Conservation (phyloP, 92 coral and sea anemone species). For the Porites rus region DNA sequence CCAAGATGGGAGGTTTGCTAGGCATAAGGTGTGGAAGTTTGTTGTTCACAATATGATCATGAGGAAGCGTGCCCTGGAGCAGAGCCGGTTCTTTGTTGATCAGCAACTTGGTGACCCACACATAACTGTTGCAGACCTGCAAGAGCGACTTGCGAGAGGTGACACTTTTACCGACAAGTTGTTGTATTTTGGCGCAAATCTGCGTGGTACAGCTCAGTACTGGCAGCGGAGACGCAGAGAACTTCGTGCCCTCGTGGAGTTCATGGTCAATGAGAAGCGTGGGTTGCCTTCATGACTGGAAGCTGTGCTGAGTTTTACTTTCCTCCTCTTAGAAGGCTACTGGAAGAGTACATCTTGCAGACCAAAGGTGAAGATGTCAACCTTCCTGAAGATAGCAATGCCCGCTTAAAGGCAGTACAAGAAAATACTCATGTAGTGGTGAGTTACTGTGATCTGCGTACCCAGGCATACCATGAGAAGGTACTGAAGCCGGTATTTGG, state of each 20-base stretch:
- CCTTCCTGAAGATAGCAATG: too few species aligned
- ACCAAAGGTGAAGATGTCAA: too few species aligned
- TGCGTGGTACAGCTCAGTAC: slow-evolving; percentile 49
- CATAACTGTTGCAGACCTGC: slow-evolving; percentile 37
- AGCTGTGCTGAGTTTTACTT: too few species aligned
- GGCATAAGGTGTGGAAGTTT: slow-evolving; percentile 49
- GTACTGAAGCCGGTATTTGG: slow-evolving; percentile 47
- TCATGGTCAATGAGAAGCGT: slow-evolving; percentile 57
- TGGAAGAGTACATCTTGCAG: too few species aligned
- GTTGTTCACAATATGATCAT: slow-evolving; percentile 54
- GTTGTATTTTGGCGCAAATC: not conserved
- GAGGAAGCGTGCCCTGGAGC: slow-evolving; percentile 43
- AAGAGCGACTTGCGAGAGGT: too few species aligned
- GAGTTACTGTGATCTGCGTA: slow-evolving; percentile 23
- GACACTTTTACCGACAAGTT: too few species aligned
- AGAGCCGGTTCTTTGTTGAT: slow-evolving; percentile 46
- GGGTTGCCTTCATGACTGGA: slow-evolving; percentile 36
- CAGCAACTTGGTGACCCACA: slow-evolving; percentile 59
- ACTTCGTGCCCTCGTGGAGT: slow-evolving; percentile 59
- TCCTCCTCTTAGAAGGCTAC: too few species aligned
- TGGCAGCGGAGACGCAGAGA: slow-evolving; percentile 63
- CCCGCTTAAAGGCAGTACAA: too few species aligned
- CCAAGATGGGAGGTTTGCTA: slow-evolving; percentile 12
- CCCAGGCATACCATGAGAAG: slow-evolving; percentile 48
- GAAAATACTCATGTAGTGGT: too few species aligned